Evolutionary conservation across 2,797 vertebrate species (phyloP), one percentile per base, ranked within the genome.

Genomic region (Staurois parvus): DNA sequence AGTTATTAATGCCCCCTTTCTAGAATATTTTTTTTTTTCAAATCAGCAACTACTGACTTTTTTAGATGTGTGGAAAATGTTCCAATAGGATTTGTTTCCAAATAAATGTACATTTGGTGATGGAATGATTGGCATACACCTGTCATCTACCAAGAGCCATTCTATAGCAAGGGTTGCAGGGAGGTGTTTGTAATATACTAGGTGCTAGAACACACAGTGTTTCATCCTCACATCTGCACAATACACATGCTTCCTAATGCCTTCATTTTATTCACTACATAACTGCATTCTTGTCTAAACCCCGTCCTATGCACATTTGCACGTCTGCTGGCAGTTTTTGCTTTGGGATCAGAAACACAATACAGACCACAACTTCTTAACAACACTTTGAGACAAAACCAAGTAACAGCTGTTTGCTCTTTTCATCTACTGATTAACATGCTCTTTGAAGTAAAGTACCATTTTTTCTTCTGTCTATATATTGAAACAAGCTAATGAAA

Each of bases 351-450:
- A 83, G 85, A 87, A 87, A 87, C 70, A 87, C 85, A 87, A 87
- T 87, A 87, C 85, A 87, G 81, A 87, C 85, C 85, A 79, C 85
- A 87, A 79, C 70, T 79, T 84, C 85, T 84, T 87, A 79, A 64
- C 81, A 87, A 87, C 75, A 83, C 81, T 79, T 87, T 87, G 76
- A 87, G 85, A 87, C 85, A 87, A 87, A 87, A 87, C 76, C 81
- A 79, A 83, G 81, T 76, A 79, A 87, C 85, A 87, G 85, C 85
- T 87, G 85, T 84, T 84, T 84, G 70, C 52, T 69, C 85, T 87
- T 87, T 87, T 83, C 85, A 87, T 87, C 81, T 87, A 52, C 76
- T 87, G 85, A 87, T 87, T 87, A 87, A 87, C 81, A 84, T 84
- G 76, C 29, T 2, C 85, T 87, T 87, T 87, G 81, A 87, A 75